These are phyloP conservation scores for Allacma fusca DNA, from an alignment of 2,888 invertebrate species.

Conservation along the genomic window DNA sequence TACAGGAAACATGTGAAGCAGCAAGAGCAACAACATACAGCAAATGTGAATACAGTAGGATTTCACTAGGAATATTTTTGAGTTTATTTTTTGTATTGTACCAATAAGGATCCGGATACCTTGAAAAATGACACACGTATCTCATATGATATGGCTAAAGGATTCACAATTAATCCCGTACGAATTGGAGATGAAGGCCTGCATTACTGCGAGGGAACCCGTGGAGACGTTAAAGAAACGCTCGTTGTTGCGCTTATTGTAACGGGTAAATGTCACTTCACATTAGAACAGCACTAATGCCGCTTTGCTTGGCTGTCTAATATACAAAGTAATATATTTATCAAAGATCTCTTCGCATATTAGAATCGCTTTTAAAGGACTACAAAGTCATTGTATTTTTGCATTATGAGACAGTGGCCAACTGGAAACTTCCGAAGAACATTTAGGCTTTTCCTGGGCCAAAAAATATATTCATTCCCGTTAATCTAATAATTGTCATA, in stretches of 20 bases:
- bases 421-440: too few species aligned
- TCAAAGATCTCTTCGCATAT: too few species aligned
- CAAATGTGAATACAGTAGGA: too few species aligned
- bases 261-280: conserved; percentile 17
- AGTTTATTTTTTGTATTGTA: too few species aligned
- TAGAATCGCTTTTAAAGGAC: too few species aligned
- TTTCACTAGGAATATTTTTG: too few species aligned
- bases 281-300: neutral
- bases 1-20: neutral
- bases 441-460: too few species aligned
- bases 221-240: conserved; percentile 20
- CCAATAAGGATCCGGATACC: neutral
- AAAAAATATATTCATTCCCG: too few species aligned
- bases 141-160: conserved; percentile 13
- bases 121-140: neutral
- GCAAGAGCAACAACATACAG: neutral
- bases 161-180: conserved; percentile 43
- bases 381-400: too few species aligned
- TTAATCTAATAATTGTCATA: too few species aligned
- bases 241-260: neutral
- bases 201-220: conserved; percentile 41
- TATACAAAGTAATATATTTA: too few species aligned
- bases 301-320: neutral
- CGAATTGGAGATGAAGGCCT: conserved; percentile 8
- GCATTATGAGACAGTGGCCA: too few species aligned